Percentiles rank a stretch among this genome's conserved stretches.
phyloP scores from a whole-genome alignment of 2,797 vertebrate genomes.

The Calcarius lapponicus region DNA sequence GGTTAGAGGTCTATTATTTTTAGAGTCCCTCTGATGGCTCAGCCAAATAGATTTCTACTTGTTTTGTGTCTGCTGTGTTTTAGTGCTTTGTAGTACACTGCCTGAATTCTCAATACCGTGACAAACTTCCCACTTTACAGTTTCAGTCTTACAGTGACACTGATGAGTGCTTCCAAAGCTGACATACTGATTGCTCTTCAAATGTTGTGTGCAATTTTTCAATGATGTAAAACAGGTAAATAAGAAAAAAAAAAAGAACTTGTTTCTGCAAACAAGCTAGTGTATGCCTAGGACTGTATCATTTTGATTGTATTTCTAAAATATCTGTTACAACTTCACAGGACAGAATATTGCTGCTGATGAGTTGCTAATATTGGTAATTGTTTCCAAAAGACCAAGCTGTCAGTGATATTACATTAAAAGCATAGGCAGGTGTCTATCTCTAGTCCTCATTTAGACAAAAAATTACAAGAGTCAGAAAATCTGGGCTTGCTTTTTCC shows the following conservation, averaged over 20 bases:
- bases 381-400: not conserved
- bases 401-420: not conserved
- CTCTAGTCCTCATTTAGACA: not conserved
- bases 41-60: not conserved
- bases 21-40: not conserved
- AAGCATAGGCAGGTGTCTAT: not conserved
- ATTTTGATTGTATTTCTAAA: not conserved
- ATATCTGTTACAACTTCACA: not conserved
- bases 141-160: conserved; percentile 54
- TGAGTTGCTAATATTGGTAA: not conserved
- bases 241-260: not conserved
- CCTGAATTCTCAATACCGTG: conserved; percentile 5
- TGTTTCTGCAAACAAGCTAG: not conserved
- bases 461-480: not conserved
- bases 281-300: not conserved
- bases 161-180: conserved; percentile 53
- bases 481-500: not conserved
- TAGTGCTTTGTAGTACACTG: conserved; percentile 12
- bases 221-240: conserved; percentile 51
- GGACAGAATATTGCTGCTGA: not conserved
- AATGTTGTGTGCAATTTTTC: conserved; percentile 57
- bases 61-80: conserved; percentile 4
- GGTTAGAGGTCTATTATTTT: not conserved
- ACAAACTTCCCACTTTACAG: conserved; percentile 32
- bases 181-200: conserved; percentile 49